Conservation (phyloP, 2,888 invertebrate species). For the Deilephila elpenor region DNA sequence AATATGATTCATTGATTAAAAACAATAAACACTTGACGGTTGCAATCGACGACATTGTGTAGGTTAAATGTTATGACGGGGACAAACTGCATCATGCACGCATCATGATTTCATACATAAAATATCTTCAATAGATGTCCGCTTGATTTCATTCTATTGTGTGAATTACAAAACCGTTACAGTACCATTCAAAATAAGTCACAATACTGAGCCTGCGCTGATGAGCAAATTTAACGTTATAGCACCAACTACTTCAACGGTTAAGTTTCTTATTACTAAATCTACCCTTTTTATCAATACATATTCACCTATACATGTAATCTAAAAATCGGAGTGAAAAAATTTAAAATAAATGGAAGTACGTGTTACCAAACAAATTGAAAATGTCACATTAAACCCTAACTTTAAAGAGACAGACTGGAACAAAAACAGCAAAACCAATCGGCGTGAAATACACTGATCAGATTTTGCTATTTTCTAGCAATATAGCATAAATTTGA, state of each 20-base stretch:
- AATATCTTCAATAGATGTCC: neutral
- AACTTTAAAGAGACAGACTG: neutral
- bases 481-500: neutral
- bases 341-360: too few species aligned
- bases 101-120: neutral
- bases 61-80: neutral
- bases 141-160: too few species aligned
- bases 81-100: neutral
- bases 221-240: too few species aligned
- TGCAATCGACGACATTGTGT: slow-evolving; percentile 12
- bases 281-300: too few species aligned
- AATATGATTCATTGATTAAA: slow-evolving; percentile 19
- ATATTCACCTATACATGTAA: too few species aligned
- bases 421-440: neutral
- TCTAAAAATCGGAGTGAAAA: too few species aligned
- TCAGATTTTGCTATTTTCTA: neutral
- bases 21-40: slow-evolving; percentile 15
- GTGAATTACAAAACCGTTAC: too few species aligned
- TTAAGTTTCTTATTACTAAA: too few species aligned
- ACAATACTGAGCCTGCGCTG: too few species aligned
- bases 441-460: neutral
- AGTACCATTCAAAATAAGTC: too few species aligned
- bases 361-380: neutral
- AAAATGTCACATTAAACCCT: neutral
- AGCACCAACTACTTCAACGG: too few species aligned